Conservation (phyloP, 2,888 invertebrate species). For the Tromatobia lineatoria region DNA sequence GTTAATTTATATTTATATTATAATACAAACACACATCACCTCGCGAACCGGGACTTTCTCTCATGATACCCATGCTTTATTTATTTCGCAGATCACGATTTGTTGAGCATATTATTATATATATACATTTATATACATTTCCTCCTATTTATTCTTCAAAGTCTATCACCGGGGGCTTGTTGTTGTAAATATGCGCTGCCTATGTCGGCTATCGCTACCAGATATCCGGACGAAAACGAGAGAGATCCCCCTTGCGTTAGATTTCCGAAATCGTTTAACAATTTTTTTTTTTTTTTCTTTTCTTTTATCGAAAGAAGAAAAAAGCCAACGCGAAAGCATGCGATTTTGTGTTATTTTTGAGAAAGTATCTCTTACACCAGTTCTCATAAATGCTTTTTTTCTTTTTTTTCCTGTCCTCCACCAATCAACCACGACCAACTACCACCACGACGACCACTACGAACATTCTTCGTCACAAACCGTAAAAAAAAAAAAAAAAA, state of each 20-base stretch:
- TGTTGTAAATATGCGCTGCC: conserved; percentile 88
- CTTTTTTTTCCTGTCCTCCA: conserved; percentile 84
- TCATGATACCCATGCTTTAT: conserved; percentile 87
- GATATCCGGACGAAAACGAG: conserved; percentile 52
- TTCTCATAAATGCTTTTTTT: conserved; percentile 93
- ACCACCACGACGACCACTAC: conserved; percentile 69
- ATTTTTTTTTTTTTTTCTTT: conserved; percentile 24
- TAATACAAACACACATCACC: conserved; percentile 37
- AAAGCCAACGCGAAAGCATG: conserved; percentile 86
- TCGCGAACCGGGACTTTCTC: conserved; percentile 90
- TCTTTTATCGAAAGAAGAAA: conserved; percentile 1
- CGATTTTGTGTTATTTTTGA: conserved; percentile 88
- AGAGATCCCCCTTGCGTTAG: conserved; percentile 18
- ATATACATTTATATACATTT: conserved; percentile 53
- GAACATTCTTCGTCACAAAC: conserved; percentile 68
- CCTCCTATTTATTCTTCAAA: conserved; percentile 74
- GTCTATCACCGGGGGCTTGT: conserved; percentile 85
- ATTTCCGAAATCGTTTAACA: background rate
- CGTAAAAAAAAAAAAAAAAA: conserved; percentile 50
- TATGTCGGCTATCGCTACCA: conserved; percentile 78
- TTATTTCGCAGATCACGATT: conserved; percentile 80
- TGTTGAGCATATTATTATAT: conserved; percentile 55
- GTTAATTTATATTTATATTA: conserved; percentile 56
- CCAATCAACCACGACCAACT: conserved; percentile 80
- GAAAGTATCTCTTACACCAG: conserved; percentile 94